Evolutionary conservation across 2,888 invertebrate genomes (phyloP), one percentile per base, ranked within the genome.

Genomic region (Eristalinus aeneus): DNA sequence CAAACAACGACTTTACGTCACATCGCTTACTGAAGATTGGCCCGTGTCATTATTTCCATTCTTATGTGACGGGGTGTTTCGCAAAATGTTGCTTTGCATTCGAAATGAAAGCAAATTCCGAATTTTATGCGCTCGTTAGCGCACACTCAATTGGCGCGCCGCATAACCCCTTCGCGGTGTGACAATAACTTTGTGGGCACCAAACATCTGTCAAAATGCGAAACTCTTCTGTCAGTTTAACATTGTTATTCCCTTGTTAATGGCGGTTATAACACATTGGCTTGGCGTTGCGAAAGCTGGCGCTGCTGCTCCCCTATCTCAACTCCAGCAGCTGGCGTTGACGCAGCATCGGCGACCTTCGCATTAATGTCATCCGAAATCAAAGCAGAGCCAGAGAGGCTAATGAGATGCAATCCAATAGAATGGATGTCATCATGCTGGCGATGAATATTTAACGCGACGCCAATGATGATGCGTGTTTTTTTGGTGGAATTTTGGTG

Each of bases 401-500:
- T 67, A 67, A 67, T 67, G 67, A 67, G 16, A 53, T 67, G 56
- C 34, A 68, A 54, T 67, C 32, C 20, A 20, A 54, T 12, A 53
- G 53, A 68, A 34, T 36, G 12, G 68, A 34, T 68, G 68, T 56
- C 68, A 68, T 56, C 68, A 68, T 23, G 22, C 31, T 27, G 32
- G 22, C n/a, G 56, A 56, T 68, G 68, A 68, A 68, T 68, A 54
- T 56, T 56, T 12, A 54, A 56, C 1, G 63, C 16, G 46, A 65
- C 27, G 20, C 16, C n/a, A 36, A 46, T 8, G 16, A 46, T 16
- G 16, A 16, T 16, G 16, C 16, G 63, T n/a, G 23, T 39, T 46
- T 46, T 23, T 64, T 64, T 1, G 22, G 12, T 64, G 22, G 1
- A 27, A 23, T 46, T 46, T 8, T 6, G 20, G 31, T 32, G 67